Conservation (phyloP, 1,140 invertebrate species). For the Chironomus tepperi region DNA sequence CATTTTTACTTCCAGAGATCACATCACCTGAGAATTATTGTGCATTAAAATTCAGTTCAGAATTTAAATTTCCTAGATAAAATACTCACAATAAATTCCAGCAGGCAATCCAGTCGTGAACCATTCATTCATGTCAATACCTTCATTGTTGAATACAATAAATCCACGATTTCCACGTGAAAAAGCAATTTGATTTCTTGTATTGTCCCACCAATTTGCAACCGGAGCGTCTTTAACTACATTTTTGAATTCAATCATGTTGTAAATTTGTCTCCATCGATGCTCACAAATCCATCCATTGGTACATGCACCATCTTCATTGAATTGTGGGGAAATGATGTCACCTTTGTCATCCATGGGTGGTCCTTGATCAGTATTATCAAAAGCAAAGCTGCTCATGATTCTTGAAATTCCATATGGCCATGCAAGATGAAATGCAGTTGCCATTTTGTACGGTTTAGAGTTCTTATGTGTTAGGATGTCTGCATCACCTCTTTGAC, state of each 20-base stretch:
- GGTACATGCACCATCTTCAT: constrained; percentile 46
- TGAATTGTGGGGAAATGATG: constrained; percentile 51
- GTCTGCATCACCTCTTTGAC: constrained; percentile 42
- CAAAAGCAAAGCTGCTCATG: constrained; percentile 61
- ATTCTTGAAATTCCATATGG: constrained; percentile 55
- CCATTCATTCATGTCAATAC: constrained; percentile 39
- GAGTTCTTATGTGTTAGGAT: constrained; percentile 48
- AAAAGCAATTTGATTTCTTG: constrained; percentile 56
- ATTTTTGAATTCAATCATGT: constrained; percentile 61
- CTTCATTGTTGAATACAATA: constrained; percentile 49
- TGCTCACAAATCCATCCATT: constrained; percentile 77
- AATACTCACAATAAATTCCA: constrained; percentile 68
- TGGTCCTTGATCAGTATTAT: constrained; percentile 48
- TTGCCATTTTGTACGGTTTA: constrained; percentile 54
- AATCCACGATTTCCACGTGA: constrained; percentile 51
- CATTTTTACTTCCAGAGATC: constrained; percentile 48
- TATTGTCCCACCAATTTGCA: constrained; percentile 50
- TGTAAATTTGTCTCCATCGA: constrained; percentile 61
- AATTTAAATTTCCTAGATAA: too few species aligned
- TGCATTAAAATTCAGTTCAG: too few species aligned
- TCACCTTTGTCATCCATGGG: constrained; percentile 51
- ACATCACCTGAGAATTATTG: constrained; percentile 52
- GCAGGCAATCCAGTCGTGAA: constrained; percentile 49
- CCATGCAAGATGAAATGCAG: constrained; percentile 64
- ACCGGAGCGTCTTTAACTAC: constrained; percentile 44